Percentiles rank a stretch among this genome's conserved stretches.
phyloP scores from a whole-genome alignment of 2,113 vertebrate species.

The Clarias batrachus region DNA sequence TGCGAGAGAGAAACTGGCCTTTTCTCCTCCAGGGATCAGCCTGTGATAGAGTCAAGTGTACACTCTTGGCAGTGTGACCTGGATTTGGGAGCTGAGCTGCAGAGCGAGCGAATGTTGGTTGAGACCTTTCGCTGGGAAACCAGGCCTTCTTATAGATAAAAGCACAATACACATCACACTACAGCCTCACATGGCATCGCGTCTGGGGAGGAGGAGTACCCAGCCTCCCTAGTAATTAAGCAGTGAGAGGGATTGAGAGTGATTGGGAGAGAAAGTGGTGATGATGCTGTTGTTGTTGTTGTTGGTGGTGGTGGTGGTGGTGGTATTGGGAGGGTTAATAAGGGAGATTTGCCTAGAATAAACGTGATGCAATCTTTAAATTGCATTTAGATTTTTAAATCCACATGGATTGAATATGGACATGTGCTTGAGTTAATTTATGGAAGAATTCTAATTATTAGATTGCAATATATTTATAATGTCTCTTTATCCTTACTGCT shows the following conservation, averaged over 20 bases:
- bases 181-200: conserved; percentile 53
- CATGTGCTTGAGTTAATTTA: not conserved
- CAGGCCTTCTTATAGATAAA: conserved; percentile 38
- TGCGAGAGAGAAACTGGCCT: conserved; percentile 24
- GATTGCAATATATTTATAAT: not conserved
- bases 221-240: conserved; percentile 74
- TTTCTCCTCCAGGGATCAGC: conserved; percentile 29
- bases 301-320: not conserved
- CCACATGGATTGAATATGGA: not conserved
- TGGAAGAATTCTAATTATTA: not conserved
- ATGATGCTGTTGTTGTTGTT: not conserved
- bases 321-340: not conserved
- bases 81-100: conserved; percentile 39
- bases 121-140: conserved; percentile 32
- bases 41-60: conserved; percentile 20
- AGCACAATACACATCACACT: conserved; percentile 18
- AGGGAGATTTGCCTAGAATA: not conserved
- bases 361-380: not conserved
- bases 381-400: not conserved
- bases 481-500: not conserved
- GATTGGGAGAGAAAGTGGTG: conserved; percentile 23
- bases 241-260: conserved; percentile 48
- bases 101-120: conserved; percentile 34
- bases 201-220: conserved; percentile 61
- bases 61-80: conserved; percentile 48